Base-by-base conservation (phyloP, 1,140 invertebrate genomes). In the Drosophila pseudoananassae region DNA sequence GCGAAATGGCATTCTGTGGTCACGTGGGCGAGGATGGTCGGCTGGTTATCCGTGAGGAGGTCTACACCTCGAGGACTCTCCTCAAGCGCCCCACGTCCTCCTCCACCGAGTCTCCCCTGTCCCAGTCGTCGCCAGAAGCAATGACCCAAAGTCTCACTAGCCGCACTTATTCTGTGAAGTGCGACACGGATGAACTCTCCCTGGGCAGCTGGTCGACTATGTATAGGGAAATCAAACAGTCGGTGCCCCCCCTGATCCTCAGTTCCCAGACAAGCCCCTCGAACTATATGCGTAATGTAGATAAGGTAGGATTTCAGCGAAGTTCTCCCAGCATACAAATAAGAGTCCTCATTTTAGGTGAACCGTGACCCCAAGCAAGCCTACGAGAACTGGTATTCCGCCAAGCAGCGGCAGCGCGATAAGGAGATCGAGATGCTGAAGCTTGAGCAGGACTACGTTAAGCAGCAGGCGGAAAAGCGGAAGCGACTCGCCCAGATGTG, bases 361-460 rank as follows among this genome's bases (percentile, higher is more conserved):
- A 10, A 23, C 5, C 64, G 74, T 1, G 31, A 87, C 12, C 65
- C 74, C 0, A 27, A 78, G 6, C 49, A 51, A 14, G 82, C 84
- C 10, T 88, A 50, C 15, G 60, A 89, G 2, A 64, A 51, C 1
- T 88, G 83, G 83, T 64, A 27, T 17, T 74, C 76, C 1, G 53
- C 63, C 15, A 87, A 87, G 60, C 31, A 72, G 12, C 36, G 9
- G 6, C 36, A 56, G 15, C 53, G 40, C 40, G 40, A 43, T 6
- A 14, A 43, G 14, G 14, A 43, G 40, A 15, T 43, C 14, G 40
- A 17, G 40, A 17, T 36, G 40, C 33, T 47, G 5, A 57, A 68
- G 47, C 6, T 7, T 5, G 57, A 73, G 27, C 49, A 10, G 0
- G 20, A 72, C 9, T 12, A 12, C 1, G 12, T 47, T 10, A 9